These are phyloP conservation scores for Discoglossus pictus DNA, from an alignment of 2,797 vertebrate species.

Conservation along the genomic window DNA sequence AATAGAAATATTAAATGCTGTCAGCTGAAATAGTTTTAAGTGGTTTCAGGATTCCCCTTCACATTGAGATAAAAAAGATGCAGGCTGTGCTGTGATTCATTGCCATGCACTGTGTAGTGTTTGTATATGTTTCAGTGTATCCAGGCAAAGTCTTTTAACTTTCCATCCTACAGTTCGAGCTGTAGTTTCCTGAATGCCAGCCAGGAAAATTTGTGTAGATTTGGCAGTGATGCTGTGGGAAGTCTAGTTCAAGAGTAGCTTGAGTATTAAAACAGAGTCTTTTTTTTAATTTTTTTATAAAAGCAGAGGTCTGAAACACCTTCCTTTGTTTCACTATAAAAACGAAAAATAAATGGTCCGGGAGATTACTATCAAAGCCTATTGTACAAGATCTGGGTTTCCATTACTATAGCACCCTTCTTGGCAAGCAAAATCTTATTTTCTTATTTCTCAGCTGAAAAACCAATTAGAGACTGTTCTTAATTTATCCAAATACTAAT, in stretches of 20 bases:
- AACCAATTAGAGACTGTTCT: slow-evolving; percentile 73
- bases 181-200: slow-evolving; percentile 93
- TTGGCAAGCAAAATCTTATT: slow-evolving; percentile 59
- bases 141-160: slow-evolving; percentile 92
- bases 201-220: slow-evolving; percentile 96
- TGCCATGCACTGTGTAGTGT: slow-evolving; percentile 73
- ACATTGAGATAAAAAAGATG: slow-evolving; percentile 60
- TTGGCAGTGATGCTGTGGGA: slow-evolving; percentile 89
- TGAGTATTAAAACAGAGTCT: slow-evolving; percentile 67
- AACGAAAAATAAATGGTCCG: slow-evolving; percentile 61
- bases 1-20: slow-evolving; percentile 39
- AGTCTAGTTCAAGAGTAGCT: slow-evolving; percentile 76
- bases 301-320: slow-evolving; percentile 71
- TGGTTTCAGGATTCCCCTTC: slow-evolving; percentile 56
- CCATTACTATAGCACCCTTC: slow-evolving; percentile 64
- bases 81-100: slow-evolving; percentile 68
- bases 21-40: slow-evolving; percentile 41
- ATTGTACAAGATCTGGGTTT: slow-evolving; percentile 71
- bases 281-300: slow-evolving; percentile 77
- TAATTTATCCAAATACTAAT: slow-evolving; percentile 72
- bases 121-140: slow-evolving; percentile 91
- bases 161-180: slow-evolving; percentile 86
- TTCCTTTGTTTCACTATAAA: slow-evolving; percentile 71
- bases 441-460: slow-evolving; percentile 76
- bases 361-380: slow-evolving; percentile 68